phyloP scores from a whole-genome alignment of 2,113 vertebrate species.

The Aramus guarauna region DNA sequence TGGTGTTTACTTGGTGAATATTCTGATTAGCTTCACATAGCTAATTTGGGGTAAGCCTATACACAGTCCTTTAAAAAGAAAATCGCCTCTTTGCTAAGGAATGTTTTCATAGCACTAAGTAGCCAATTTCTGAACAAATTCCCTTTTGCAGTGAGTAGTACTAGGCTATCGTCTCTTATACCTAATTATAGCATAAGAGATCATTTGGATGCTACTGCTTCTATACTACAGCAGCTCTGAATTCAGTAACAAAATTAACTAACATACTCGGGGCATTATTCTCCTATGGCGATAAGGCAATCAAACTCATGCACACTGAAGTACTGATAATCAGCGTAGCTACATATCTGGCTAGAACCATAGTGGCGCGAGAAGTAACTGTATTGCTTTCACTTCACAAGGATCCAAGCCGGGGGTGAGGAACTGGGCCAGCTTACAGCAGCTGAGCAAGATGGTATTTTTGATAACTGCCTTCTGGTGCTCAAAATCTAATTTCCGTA shows the following conservation, averaged over 20 bases:
- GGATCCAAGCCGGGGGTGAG: neutral
- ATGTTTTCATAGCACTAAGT: neutral
- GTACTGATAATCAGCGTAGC: neutral
- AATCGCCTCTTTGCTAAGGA: neutral
- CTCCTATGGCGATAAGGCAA: neutral
- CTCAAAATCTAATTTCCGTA: neutral
- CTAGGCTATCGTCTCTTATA: neutral
- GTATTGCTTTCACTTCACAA: neutral
- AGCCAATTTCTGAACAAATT: neutral
- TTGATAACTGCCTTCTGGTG: slow-evolving; percentile 46
- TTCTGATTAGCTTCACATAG: neutral
- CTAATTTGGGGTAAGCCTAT: neutral
- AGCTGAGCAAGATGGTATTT: slow-evolving; percentile 29
- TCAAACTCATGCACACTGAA: neutral
- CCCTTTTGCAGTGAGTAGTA: neutral
- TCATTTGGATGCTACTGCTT: neutral
- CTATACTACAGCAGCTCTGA: neutral
- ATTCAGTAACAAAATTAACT: neutral
- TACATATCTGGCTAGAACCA: neutral
- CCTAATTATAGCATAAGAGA: neutral
- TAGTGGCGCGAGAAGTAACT: neutral
- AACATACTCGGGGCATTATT: neutral
- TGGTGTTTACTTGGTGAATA: neutral
- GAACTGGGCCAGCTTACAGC: neutral
- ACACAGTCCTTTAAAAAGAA: neutral